Base-by-base conservation (phyloP, 2,888 invertebrate genomes). In the Lycophotia porphyrea region DNA sequence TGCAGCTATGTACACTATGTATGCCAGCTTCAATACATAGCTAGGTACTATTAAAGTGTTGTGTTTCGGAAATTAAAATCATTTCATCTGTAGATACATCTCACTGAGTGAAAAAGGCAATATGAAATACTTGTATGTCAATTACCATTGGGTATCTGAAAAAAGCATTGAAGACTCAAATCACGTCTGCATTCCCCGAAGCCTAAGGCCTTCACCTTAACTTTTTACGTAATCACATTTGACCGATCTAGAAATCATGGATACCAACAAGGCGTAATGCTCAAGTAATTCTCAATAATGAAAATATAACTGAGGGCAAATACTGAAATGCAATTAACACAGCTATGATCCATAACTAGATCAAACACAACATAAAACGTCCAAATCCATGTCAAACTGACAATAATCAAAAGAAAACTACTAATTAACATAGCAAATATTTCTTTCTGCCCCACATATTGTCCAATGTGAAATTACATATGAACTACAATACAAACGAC, bases 391-490 rank as follows among this genome's bases (percentile, higher is more conserved):
- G 82, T 84, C 74, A 84, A 74, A 71, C 84, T 65, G 70, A 55
- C 74, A 74, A 70, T 76, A 71, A 66, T 76, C 65, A 39, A 9
- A 84, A 81, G 76, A 82, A 84, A 84, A 69, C 44, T 21, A 42
- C 36, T 71, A 65, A 84, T 84, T 84, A 84, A 69, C 81, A 81
- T 69, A 77, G 58, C 55, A 15, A 66, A 78, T 84, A 71, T 69
- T 84, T 84, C 81, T 83, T 84, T 83, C 70, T 78, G 83, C 83
- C 81, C 83, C 60, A 81, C 75, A 75, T 86, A 78, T 69, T 75
- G 84, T 84, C 75, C 71, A 85, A 81, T 81, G 73, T 74, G 81
- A 78, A 71, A 71, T 84, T 86, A 86, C 81, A 81, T 85, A 81
- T 71, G 74, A 66, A 69, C 80, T 71, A 63, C 64, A 42, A 39